Evolutionary conservation across 2,888 invertebrate species (phyloP).

Genomic region (Stenodema calcarata): DNA sequence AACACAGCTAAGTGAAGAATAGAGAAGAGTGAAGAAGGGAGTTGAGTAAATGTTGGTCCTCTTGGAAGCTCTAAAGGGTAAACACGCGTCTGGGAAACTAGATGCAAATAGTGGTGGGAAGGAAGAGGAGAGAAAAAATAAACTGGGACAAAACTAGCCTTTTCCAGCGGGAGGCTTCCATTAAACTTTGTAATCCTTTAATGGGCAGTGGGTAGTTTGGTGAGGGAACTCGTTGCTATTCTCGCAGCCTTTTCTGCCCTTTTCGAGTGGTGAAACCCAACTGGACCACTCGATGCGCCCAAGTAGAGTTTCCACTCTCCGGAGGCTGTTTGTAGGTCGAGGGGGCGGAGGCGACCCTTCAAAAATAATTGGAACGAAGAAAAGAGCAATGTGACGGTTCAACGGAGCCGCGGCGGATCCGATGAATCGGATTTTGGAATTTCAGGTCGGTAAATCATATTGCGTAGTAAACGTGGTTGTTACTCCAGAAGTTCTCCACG

Average conservation of each 20-base stretch:
- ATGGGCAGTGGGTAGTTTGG: neutral
- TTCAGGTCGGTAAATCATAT: too few relatives aligned
- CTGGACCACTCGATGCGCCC: neutral
- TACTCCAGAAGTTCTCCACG: too few relatives aligned
- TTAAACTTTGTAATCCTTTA: conserved; percentile 20
- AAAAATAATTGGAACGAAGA: neutral
- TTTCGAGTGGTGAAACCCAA: neutral
- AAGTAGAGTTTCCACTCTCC: neutral
- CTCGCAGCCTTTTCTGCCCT: neutral
- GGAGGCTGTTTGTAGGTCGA: neutral
- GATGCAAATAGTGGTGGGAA: conserved; percentile 6
- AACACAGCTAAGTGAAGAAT: neutral
- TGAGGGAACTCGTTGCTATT: neutral
- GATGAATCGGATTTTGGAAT: too few relatives aligned
- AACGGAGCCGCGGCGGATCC: too few relatives aligned
- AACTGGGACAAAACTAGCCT: neutral
- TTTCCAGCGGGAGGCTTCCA: conserved; percentile 1
- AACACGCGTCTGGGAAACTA: conserved; percentile 20
- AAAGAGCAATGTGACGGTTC: neutral
- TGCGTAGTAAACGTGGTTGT: too few relatives aligned
- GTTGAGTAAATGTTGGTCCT: neutral
- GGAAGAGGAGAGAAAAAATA: neutral
- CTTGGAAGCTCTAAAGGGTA: neutral
- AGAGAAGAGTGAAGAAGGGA: neutral
- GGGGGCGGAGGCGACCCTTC: neutral